Percentiles rank a stretch among this genome's conserved stretches.
Evolutionary conservation across 2,888 invertebrate species (phyloP).

Genomic region (Hemaris fuciformis): DNA sequence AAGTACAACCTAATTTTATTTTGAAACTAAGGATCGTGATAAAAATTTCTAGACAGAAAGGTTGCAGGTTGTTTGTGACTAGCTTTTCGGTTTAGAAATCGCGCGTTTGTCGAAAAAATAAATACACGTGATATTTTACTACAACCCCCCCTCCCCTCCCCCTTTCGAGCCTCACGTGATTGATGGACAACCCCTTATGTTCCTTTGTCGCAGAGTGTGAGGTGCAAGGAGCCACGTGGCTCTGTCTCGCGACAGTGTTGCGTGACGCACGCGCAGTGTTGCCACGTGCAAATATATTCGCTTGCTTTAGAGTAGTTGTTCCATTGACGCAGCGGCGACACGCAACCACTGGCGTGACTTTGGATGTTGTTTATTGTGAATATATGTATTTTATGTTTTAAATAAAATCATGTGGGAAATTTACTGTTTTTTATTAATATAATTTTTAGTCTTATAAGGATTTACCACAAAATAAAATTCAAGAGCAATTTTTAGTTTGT

Average conservation of each 20-base stretch:
- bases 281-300: background rate
- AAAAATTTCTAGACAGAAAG: too few species aligned
- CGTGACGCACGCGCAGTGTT: background rate
- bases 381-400: constrained; percentile 1
- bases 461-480: too few species aligned
- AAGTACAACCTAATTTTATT: too few species aligned
- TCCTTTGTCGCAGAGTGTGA: background rate
- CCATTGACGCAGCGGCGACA: background rate
- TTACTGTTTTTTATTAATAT: background rate
- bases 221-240: background rate
- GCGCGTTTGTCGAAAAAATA: too few species aligned
- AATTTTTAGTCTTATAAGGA: too few species aligned
- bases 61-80: too few species aligned
- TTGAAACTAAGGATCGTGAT: too few species aligned
- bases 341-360: background rate
- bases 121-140: too few species aligned
- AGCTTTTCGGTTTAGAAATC: too few species aligned
- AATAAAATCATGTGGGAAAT: background rate
- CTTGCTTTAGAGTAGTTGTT: background rate
- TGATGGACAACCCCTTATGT: background rate
- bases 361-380: background rate
- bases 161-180: too few species aligned
- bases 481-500: too few species aligned
- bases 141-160: too few species aligned
- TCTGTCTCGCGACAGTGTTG: background rate